These are phyloP conservation scores for Sciurus vulgaris DNA, from an alignment of 2,797 vertebrate species.

Conservation along the genomic window DNA sequence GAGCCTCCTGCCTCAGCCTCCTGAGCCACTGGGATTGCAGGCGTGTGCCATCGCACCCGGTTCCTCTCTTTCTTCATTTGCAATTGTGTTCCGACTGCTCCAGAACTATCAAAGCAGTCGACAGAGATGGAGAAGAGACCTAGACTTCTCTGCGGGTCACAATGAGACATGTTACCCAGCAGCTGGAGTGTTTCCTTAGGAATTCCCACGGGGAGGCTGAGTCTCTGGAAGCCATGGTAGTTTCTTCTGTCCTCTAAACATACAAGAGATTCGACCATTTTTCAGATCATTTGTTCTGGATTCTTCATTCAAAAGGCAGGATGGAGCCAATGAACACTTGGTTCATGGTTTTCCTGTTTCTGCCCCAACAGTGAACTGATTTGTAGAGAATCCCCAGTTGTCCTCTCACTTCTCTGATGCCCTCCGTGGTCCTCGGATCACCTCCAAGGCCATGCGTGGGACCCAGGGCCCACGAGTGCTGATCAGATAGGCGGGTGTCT, in stretches of 20 bases:
- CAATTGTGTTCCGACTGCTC: neutral
- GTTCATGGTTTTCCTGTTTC: constrained; percentile 47
- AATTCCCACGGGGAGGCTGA: neutral
- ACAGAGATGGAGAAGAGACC: neutral
- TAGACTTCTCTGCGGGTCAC: neutral
- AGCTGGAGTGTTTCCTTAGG: neutral
- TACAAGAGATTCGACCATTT: neutral
- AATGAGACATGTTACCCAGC: neutral
- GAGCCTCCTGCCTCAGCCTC: too few relatives aligned
- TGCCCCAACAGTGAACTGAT: constrained; percentile 22
- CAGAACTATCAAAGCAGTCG: constrained; percentile 11
- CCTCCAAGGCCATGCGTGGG: neutral
- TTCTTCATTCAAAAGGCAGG: constrained; percentile 22
- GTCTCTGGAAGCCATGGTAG: neutral
- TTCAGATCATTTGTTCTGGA: constrained; percentile 58
- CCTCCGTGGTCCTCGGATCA: neutral
- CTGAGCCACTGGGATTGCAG: too few relatives aligned
- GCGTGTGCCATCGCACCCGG: too few relatives aligned
- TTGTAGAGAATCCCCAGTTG: neutral
- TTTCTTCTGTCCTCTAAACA: neutral
- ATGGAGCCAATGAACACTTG: neutral
- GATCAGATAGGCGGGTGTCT: neutral
- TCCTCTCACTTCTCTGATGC: neutral
- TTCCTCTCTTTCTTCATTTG: neutral
- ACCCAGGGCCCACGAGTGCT: neutral